A percentile compares a stretch with the other conserved stretches of the same genome.
Evolutionary conservation across 2,797 vertebrate species (phyloP).

Genomic region (Emydoidea blandingii): DNA sequence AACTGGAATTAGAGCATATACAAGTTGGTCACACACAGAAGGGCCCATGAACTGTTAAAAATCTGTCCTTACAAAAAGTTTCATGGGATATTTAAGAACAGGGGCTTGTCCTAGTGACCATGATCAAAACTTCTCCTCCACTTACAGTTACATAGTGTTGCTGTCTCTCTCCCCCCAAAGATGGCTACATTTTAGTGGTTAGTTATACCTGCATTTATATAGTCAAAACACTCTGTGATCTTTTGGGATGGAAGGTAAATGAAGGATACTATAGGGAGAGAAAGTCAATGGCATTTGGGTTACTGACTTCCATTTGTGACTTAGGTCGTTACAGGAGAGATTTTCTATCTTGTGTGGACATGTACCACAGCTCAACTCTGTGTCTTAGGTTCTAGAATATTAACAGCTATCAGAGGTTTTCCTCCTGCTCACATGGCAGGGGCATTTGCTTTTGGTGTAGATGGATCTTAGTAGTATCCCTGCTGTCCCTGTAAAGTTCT

Average conservation of each 20-base stretch:
- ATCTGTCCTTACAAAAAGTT: neutral
- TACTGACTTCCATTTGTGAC: neutral
- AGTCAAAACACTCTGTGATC: neutral
- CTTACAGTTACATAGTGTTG: neutral
- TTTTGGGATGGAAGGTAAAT: neutral
- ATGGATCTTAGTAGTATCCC: neutral
- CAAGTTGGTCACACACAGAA: neutral
- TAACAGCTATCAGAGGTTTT: neutral
- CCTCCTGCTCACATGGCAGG: neutral
- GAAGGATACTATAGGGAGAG: neutral
- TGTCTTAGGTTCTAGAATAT: neutral
- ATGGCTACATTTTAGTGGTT: neutral
- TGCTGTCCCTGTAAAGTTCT: neutral
- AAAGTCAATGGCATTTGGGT: neutral
- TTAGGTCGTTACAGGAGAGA: no score
- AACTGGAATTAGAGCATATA: neutral
- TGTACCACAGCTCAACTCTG: neutral
- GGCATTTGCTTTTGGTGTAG: no score
- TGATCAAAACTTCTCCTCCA: neutral
- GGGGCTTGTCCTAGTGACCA: neutral
- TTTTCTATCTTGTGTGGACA: neutral
- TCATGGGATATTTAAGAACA: neutral
- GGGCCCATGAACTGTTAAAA: neutral
- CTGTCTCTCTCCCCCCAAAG: neutral
- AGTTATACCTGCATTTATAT: neutral